phyloP scores from a whole-genome alignment of 2,888 invertebrate genomes.

The Drosophila planitibia region DNA sequence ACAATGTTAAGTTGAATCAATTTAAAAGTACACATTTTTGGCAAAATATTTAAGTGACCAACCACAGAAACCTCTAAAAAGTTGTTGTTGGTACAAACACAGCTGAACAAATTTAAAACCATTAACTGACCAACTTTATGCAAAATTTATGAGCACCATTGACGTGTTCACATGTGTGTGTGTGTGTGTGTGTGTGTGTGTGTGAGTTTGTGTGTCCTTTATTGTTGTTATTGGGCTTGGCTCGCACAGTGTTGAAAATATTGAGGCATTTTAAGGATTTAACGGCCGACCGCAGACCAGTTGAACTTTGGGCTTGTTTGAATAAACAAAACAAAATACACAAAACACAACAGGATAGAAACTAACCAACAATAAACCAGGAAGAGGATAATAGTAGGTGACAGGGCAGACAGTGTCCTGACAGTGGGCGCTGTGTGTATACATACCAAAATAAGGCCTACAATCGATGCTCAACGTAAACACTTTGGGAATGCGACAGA shows the following conservation, averaged over 20 bases:
- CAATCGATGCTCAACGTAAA: conserved; percentile 48
- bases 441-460: conserved; percentile 38
- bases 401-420: conserved; percentile 3
- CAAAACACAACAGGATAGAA: conserved; percentile 32
- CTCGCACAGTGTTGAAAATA: conserved; percentile 51
- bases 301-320: conserved; percentile 58
- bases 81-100: conserved; percentile 19
- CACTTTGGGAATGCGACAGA: conserved; percentile 11
- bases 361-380: conserved; percentile 62
- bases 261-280: conserved; percentile 76
- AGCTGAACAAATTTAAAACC: conserved; percentile 70
- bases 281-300: conserved; percentile 62
- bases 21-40: conserved; percentile 43
- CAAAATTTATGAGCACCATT: conserved; percentile 63
- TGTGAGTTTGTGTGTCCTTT: conserved; percentile 22
- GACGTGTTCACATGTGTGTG: conserved; percentile 24
- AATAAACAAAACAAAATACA: conserved; percentile 64
- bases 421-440: conserved; percentile 18
- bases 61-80: conserved; percentile 44
- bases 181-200: conserved; percentile 10
- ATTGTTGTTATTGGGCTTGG: conserved; percentile 40
- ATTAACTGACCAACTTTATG: conserved; percentile 68
- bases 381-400: conserved; percentile 17
- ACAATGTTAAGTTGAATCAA: conserved; percentile 14
- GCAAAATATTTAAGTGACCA: conserved; percentile 37